Base-by-base conservation (phyloP, 2,888 invertebrate genomes). In the Acleris laterana region DNA sequence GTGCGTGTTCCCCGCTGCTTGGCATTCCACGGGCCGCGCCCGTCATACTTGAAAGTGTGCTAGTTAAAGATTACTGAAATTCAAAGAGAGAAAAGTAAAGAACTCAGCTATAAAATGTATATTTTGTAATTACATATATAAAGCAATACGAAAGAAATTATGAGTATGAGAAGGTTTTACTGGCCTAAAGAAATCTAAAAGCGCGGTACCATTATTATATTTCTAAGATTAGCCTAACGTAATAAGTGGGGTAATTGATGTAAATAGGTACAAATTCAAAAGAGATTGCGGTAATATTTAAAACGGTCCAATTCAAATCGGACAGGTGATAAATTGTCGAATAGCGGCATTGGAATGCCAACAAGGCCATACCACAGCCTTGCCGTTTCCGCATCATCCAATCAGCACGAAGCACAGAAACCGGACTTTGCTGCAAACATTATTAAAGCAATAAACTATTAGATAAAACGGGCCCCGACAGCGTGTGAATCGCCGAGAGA, bases 371-470 rank as follows among this genome's bases (percentile, higher is more conserved):
- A 70, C 74, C 76, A 78, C 84, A 90, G 86, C 91, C 92, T 92
- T 91, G 91, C 85, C 84, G 85, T 82, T 87, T 89, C 88, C 89
- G 89, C 88, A 80, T 87, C 88, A 86, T 88, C 91, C 88, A 89
- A 88, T 89, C 88, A 88, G 83, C 85, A 85, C 83, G 80, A 78
- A 86, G 85, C 84, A 80, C 81, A 78, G 80, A 84, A 89, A 91
- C 90, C 91, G 90, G 91, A 87, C 82, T 78, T 81, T 84, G 88
- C 89, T 88, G 86, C 89, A 85, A 83, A 85, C 84, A 83, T 88
- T 89, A 90, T 89, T 90, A 90, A 85, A 82, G 86, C 86, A 85
- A 90, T 92, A 91, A 92, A 90, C 81, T 89, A 87, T 87, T 85
- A 88, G 90, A 90, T 91, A 90, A 88, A 90, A 85, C 85, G 84